phyloP scores from a whole-genome alignment of 2,888 invertebrate genomes.

The Himalopsyche tibetana region DNA sequence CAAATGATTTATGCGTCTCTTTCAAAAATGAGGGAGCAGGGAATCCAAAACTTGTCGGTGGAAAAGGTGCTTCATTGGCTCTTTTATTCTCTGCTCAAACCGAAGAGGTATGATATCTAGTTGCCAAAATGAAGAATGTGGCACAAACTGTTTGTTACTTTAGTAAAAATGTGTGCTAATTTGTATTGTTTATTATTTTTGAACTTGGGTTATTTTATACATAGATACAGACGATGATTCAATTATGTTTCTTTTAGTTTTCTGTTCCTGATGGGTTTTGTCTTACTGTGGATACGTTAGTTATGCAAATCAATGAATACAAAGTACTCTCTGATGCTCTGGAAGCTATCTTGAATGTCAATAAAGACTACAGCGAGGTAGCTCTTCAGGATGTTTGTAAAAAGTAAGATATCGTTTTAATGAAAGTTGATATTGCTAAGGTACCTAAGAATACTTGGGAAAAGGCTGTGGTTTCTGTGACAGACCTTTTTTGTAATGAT shows the following conservation, averaged over 20 bases:
- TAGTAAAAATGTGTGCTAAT: not conserved
- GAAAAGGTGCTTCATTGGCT: slow-evolving; percentile 87
- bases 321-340: slow-evolving; percentile 74
- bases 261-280: slow-evolving; percentile 84
- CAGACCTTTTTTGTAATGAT: not conserved
- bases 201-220: too few species aligned
- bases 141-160: too few species aligned
- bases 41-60: slow-evolving; percentile 81
- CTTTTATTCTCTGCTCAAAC: slow-evolving; percentile 75
- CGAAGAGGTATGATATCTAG: slow-evolving; percentile 71
- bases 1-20: slow-evolving; percentile 68
- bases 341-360: slow-evolving; percentile 75
- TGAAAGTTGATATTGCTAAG: not conserved
- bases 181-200: slow-evolving; percentile 13
- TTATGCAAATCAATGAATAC: slow-evolving; percentile 76
- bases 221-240: too few species aligned
- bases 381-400: slow-evolving; percentile 76
- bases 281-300: slow-evolving; percentile 80
- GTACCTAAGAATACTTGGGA: not conserved
- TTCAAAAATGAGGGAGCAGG: slow-evolving; percentile 75
- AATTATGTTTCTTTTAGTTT: slow-evolving; percentile 70
- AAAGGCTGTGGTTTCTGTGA: not conserved
- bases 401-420: slow-evolving; percentile 68
- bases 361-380: slow-evolving; percentile 73
- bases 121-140: not conserved